Conservation (phyloP, 1,140 invertebrate species). For the Macrobrachium rosenbergii region DNA sequence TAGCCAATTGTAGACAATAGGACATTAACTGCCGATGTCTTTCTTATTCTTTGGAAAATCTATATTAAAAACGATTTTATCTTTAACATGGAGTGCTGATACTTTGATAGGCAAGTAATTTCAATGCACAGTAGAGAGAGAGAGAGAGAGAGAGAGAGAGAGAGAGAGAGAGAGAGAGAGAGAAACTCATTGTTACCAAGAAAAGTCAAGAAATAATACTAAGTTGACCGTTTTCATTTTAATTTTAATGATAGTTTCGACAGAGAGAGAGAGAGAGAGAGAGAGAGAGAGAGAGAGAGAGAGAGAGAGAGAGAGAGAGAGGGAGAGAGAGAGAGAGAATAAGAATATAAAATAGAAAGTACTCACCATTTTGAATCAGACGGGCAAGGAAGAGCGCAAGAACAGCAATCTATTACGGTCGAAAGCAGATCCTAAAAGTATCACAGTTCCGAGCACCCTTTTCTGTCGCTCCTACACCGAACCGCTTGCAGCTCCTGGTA, state of each 20-base stretch:
- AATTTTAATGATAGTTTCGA: not conserved
- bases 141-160: conserved; percentile 20
- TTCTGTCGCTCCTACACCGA: too few species aligned
- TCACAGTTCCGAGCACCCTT: not conserved
- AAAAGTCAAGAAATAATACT: not conserved
- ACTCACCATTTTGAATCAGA: not conserved
- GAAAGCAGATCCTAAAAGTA: not conserved
- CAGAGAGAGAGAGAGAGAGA: conserved; percentile 30
- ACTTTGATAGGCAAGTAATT: too few species aligned
- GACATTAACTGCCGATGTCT: too few species aligned
- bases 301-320: conserved; percentile 34
- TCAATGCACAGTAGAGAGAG: not conserved
- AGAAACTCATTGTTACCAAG: not conserved
- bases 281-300: conserved; percentile 40
- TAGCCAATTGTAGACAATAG: too few species aligned
- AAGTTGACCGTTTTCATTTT: not conserved
- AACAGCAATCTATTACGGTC: not conserved
- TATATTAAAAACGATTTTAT: too few species aligned
- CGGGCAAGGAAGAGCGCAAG: too few species aligned
- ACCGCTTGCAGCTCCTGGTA: too few species aligned
- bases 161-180: not conserved
- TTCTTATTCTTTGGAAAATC: too few species aligned
- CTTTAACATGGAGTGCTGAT: too few species aligned
- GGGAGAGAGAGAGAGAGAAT: conserved; percentile 4
- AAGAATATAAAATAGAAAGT: not conserved